A percentile compares a stretch with the other conserved stretches of the same genome.
phyloP scores from a whole-genome alignment of 1,140 invertebrate genomes.

The Stratiolaelaps scimitus region DNA sequence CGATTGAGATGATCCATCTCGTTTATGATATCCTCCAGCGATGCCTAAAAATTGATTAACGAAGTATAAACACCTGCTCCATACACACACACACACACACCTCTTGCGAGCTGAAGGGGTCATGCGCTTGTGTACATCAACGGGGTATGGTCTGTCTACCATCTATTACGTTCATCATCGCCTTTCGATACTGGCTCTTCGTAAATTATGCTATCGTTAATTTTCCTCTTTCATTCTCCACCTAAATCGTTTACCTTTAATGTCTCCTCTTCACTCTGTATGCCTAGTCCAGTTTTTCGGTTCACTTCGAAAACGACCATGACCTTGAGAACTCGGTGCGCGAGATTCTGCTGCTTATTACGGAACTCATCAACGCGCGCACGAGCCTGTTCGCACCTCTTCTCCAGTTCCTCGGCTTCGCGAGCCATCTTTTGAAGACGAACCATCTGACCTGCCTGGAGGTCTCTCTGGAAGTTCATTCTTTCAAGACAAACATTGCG shows the following conservation, averaged over 20 bases:
- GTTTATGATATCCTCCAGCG: not conserved
- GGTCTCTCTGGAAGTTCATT: not conserved
- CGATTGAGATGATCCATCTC: not conserved
- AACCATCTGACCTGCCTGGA: not conserved
- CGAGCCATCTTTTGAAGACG: constrained; percentile 49
- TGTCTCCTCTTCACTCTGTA: constrained; percentile 77
- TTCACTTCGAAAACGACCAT: constrained; percentile 72
- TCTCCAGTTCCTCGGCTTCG: constrained; percentile 59
- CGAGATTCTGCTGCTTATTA: constrained; percentile 56
- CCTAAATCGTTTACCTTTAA: constrained; percentile 46
- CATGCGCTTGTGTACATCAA: too few relatives aligned
- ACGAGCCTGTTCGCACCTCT: constrained; percentile 54
- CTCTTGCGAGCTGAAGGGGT: too few relatives aligned
- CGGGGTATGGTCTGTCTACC: too few relatives aligned
- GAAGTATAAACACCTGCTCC: too few relatives aligned
- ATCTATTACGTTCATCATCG: too few relatives aligned
- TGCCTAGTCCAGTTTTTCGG: constrained; percentile 65
- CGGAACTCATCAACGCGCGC: constrained; percentile 60
- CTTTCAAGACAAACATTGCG: too few relatives aligned
- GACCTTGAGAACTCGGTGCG: constrained; percentile 64
- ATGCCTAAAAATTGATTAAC: constrained; percentile 14
- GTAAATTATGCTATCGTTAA: too few relatives aligned
- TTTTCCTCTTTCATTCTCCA: too few relatives aligned
- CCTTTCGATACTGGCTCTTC: too few relatives aligned
- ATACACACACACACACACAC: too few relatives aligned